These are phyloP conservation scores for Myioborus melanocephalus DNA, from an alignment of 2,797 vertebrate species.

Conservation along the genomic window DNA sequence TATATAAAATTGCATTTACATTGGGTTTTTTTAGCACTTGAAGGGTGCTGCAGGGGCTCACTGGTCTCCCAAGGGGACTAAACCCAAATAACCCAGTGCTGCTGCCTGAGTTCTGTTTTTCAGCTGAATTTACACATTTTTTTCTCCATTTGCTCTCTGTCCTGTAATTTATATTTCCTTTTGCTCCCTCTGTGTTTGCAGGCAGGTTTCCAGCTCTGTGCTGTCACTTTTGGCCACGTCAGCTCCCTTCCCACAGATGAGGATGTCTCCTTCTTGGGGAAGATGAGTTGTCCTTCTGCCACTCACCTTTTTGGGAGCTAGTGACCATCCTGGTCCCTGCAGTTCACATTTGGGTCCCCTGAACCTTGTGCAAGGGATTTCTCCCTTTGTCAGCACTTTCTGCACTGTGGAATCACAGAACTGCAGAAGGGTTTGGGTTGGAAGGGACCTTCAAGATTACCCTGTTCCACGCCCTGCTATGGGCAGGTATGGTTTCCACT, in stretches of 20 bases:
- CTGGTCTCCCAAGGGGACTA: rapidly evolving
- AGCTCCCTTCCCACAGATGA: neutral
- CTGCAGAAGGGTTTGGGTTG: neutral
- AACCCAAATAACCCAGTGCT: neutral
- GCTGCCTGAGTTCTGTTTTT: neutral
- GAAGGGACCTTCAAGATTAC: neutral
- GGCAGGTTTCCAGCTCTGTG: neutral
- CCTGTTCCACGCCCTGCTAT: neutral
- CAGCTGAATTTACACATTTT: neutral
- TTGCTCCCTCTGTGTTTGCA: neutral
- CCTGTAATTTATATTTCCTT: neutral
- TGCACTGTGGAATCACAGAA: rapidly evolving
- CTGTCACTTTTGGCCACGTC: neutral
- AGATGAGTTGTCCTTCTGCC: neutral
- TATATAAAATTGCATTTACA: neutral
- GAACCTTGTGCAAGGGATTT: neutral
- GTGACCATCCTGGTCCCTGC: neutral
- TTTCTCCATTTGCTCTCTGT: neutral
- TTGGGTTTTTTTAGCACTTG: neutral
- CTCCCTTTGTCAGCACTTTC: neutral
- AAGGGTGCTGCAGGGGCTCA: rapidly evolving
- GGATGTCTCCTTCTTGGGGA: rapidly evolving
- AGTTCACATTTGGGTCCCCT: neutral
- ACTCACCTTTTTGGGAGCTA: neutral
- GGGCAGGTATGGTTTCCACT: neutral